A percentile compares a stretch with the other conserved stretches of the same genome.
phyloP scores from a whole-genome alignment of 2,888 invertebrate genomes.

The Clostera curtula region DNA sequence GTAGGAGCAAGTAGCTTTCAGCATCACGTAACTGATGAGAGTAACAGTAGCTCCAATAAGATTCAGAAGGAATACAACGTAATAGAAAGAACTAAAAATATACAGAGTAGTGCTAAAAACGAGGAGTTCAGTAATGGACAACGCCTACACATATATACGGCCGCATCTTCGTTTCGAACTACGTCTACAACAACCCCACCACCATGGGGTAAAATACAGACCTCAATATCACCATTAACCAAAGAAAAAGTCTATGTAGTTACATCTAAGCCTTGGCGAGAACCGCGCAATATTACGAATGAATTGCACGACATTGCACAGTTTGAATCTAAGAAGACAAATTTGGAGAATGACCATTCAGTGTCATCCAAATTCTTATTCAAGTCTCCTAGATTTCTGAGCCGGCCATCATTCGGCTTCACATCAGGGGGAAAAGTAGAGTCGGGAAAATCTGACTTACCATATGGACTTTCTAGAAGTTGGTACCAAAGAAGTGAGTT shows the following conservation, averaged over 20 bases:
- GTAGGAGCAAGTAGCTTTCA: conserved; percentile 65
- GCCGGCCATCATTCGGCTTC: conserved; percentile 73
- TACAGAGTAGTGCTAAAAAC: conserved; percentile 35
- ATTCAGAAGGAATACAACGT: conserved; percentile 48
- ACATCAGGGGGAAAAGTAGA: conserved; percentile 46
- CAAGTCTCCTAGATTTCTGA: conserved; percentile 71
- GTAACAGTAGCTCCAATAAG: conserved; percentile 28
- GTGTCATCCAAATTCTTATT: conserved; percentile 46
- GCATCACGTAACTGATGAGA: conserved; percentile 49
- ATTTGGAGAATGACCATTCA: conserved; percentile 30
- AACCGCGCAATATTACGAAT: conserved; percentile 33
- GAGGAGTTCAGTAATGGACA: conserved; percentile 38
- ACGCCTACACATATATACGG: conserved; percentile 56
- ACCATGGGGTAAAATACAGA: conserved; percentile 80
- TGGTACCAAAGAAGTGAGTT: conserved; percentile 67
- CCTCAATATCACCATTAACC: conserved; percentile 83
- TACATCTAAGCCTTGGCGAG: conserved; percentile 80
- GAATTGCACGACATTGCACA: conserved; percentile 42
- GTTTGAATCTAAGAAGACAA: conserved; percentile 51
- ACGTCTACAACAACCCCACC: conserved; percentile 58
- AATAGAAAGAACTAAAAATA: conserved; percentile 46
- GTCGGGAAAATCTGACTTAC: conserved; percentile 44
- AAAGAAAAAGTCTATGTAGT: conserved; percentile 89
- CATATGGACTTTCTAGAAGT: conserved; percentile 54
- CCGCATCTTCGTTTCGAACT: conserved; percentile 54